A percentile compares a stretch with the other conserved stretches of the same genome.
phyloP scores from a whole-genome alignment of 2,797 vertebrate species.

The Sciurus vulgaris region DNA sequence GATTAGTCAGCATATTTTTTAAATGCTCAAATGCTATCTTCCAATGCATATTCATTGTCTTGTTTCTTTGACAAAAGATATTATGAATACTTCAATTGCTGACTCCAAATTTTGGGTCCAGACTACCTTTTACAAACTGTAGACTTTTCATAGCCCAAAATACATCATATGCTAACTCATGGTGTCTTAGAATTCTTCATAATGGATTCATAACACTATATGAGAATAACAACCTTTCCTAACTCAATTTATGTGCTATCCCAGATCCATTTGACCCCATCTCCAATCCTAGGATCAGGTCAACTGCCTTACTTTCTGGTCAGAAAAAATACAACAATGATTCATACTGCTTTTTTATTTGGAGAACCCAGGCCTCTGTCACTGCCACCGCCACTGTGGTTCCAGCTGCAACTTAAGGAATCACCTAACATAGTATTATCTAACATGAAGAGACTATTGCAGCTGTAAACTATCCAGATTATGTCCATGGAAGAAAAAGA shows the following conservation, averaged over 20 bases:
- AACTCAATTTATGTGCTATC: neutral
- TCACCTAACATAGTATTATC: neutral
- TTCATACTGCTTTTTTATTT: neutral
- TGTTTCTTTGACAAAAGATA: neutral
- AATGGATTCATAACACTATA: neutral
- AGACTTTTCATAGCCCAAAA: constrained; percentile 8
- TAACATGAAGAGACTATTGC: neutral
- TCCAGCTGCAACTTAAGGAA: neutral
- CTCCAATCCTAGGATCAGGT: neutral
- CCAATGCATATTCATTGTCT: neutral
- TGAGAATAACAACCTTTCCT: neutral
- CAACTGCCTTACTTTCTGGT: neutral
- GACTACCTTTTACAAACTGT: neutral
- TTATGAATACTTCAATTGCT: neutral
- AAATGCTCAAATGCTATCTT: neutral
- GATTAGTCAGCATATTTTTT: neutral
- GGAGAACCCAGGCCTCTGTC: neutral
- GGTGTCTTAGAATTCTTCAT: neutral
- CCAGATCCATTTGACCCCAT: neutral
- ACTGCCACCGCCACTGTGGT: neutral
- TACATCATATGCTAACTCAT: neutral
- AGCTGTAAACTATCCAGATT: neutral
- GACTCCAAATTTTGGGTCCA: neutral
- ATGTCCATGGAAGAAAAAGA: neutral
- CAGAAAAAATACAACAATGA: neutral